Evolutionary conservation across 2,113 vertebrate genomes (phyloP).

Genomic region (Scartelaos histophorus): DNA sequence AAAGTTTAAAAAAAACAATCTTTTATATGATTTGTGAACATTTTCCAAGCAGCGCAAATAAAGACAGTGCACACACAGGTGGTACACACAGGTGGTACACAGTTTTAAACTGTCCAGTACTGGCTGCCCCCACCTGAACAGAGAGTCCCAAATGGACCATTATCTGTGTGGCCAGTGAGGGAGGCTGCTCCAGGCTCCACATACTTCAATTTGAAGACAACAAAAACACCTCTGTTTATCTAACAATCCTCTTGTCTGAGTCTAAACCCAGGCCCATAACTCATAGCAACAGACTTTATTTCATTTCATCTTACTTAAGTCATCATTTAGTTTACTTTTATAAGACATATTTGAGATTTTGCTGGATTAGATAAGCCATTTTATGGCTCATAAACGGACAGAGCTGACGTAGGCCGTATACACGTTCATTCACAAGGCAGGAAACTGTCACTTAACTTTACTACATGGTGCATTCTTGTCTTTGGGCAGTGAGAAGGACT

Average conservation of each 20-base stretch:
- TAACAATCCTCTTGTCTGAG: background rate
- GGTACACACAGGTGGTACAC: background rate
- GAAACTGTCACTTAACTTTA: too few relatives aligned
- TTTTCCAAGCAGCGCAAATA: background rate
- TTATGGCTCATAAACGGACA: too few relatives aligned
- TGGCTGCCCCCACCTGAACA: background rate
- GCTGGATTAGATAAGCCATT: too few relatives aligned
- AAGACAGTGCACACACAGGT: background rate
- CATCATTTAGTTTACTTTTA: too few relatives aligned
- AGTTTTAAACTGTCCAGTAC: background rate
- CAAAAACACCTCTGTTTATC: slow-evolving; percentile 13
- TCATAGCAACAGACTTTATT: background rate
- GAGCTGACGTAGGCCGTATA: too few relatives aligned
- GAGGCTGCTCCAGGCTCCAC: background rate
- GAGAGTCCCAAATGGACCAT: background rate
- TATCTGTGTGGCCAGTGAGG: background rate
- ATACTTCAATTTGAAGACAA: background rate
- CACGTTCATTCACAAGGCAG: too few relatives aligned
- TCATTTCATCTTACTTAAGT: too few relatives aligned
- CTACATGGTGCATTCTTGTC: too few relatives aligned
- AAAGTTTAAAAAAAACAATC: too few relatives aligned
- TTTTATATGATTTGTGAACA: background rate
- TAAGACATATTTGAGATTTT: too few relatives aligned
- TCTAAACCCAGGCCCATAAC: background rate
- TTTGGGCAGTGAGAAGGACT: too few relatives aligned